Percentiles rank a stretch among this genome's conserved stretches.
phyloP scores from a whole-genome alignment of 2,113 vertebrate species.

The Glaucomys volans region DNA sequence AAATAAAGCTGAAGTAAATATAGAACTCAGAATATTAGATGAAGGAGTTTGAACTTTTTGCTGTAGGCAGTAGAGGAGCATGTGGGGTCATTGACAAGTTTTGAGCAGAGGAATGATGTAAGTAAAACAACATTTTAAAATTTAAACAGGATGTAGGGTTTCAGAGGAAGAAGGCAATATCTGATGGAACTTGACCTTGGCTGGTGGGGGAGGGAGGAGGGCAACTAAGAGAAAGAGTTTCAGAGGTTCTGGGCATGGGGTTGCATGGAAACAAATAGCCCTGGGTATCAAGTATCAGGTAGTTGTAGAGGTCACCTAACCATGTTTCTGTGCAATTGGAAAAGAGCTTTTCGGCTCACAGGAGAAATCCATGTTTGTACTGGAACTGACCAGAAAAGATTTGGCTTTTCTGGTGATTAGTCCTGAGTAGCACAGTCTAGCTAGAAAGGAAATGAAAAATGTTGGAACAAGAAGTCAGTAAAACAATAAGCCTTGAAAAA shows the following conservation, averaged over 20 bases:
- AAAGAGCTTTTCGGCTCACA: neutral
- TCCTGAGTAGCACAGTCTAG: neutral
- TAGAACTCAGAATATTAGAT: neutral
- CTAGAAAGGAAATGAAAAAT: neutral
- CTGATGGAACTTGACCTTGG: conserved; percentile 59
- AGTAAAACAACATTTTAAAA: conserved; percentile 56
- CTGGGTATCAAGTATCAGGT: conserved; percentile 31
- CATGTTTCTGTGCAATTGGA: neutral
- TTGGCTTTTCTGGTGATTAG: neutral
- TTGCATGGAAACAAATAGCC: conserved; percentile 51
- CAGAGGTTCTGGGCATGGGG: conserved; percentile 45
- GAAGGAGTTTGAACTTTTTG: conserved; percentile 39
- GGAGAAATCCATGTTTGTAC: neutral
- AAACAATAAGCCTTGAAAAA: conserved; percentile 26
- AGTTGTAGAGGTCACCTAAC: conserved; percentile 40
- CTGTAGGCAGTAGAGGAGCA: neutral
- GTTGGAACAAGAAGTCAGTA: neutral
- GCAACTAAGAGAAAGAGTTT: neutral
- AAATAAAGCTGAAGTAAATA: conserved; percentile 21
- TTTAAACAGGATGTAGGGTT: conserved; percentile 57
- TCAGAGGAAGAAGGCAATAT: conserved; percentile 43
- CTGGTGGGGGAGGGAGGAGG: neutral
- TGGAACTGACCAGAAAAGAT: conserved; percentile 35
- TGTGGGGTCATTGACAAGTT: neutral
- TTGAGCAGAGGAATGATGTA: conserved; percentile 4